These are phyloP conservation scores for Eurytoma californica DNA, from an alignment of 2,888 invertebrate genomes.

Conservation along the genomic window DNA sequence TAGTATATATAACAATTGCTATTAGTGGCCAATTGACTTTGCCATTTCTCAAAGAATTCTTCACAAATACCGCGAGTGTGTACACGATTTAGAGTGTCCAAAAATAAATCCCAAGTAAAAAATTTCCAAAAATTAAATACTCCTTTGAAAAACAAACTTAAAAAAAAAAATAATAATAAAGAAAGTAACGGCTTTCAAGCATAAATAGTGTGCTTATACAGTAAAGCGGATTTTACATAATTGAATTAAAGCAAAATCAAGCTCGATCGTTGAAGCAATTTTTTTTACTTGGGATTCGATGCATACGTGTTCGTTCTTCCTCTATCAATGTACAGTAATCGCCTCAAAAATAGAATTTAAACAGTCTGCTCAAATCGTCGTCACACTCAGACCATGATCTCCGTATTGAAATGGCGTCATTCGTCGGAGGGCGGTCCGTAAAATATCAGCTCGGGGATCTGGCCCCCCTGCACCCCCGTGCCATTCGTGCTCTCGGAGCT, in stretches of 20 bases:
- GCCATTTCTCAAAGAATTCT: conserved; percentile 21
- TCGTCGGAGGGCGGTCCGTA: conserved; percentile 86
- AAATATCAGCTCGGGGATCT: conserved; percentile 97
- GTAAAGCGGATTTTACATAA: too few species aligned
- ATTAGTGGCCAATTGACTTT: conserved; percentile 32
- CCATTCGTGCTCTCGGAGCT: conserved; percentile 98
- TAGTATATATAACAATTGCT: conserved; percentile 48
- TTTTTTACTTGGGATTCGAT: not conserved
- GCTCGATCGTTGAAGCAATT: not conserved
- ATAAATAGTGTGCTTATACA: too few species aligned
- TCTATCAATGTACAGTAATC: conserved; percentile 42
- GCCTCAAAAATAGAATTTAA: conserved; percentile 52
- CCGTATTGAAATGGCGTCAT: conserved; percentile 64
- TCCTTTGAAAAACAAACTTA: not conserved
- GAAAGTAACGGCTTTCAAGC: too few species aligned
- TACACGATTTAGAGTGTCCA: not conserved
- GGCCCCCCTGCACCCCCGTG: conserved; percentile 97
- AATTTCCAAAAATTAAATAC: conserved; percentile 4
- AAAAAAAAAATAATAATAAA: too few species aligned
- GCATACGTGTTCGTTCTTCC: too few species aligned
- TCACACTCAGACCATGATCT: conserved; percentile 62
- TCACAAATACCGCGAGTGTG: not conserved
- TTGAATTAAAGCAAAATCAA: too few species aligned
- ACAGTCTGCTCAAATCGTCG: conserved; percentile 20
- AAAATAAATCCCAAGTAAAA: conserved; percentile 18